Conservation (phyloP, 2,113 vertebrate species). For the Festucalex cinctus region DNA sequence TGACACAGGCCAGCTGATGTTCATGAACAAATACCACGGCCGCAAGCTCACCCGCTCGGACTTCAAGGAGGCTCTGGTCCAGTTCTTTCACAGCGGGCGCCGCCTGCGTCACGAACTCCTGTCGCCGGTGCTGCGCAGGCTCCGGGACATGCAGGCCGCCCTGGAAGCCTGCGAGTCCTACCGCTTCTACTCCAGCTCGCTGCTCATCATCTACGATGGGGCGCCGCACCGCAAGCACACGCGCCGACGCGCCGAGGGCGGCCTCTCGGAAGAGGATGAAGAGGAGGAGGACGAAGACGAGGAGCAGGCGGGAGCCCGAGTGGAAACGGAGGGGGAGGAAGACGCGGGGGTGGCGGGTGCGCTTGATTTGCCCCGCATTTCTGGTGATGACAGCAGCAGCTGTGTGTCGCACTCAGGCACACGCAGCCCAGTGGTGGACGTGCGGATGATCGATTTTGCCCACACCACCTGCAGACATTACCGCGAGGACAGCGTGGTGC, state of each 20-base stretch:
- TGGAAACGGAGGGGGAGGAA: slow-evolving; percentile 65
- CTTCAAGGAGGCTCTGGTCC: slow-evolving; percentile 96
- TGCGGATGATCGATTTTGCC: slow-evolving; percentile 96
- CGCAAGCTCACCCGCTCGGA: slow-evolving; percentile 90
- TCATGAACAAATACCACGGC: slow-evolving; percentile 99
- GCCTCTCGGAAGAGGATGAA: slow-evolving; percentile 72
- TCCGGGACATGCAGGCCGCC: slow-evolving; percentile 88
- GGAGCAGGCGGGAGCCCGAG: slow-evolving; percentile 22
- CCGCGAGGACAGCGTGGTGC: slow-evolving; percentile 87
- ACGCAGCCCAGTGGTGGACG: slow-evolving; percentile 77
- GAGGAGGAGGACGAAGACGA: slow-evolving; percentile 64
- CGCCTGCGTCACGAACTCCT: slow-evolving; percentile 88
- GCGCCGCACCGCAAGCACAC: slow-evolving; percentile 75
- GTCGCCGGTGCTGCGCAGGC: slow-evolving; percentile 86
- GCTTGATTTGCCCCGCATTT: slow-evolving; percentile 42
- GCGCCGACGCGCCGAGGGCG: slow-evolving; percentile 67
- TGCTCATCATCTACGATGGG: slow-evolving; percentile 96
- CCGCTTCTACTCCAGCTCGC: slow-evolving; percentile 96
- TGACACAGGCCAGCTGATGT: slow-evolving; percentile 91
- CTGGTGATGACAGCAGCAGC: slow-evolving; percentile 35
- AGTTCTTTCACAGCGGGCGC: slow-evolving; percentile 92
- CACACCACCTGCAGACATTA: slow-evolving; percentile 97
- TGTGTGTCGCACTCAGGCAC: slow-evolving; percentile 60
- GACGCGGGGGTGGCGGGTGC: slow-evolving; percentile 46
- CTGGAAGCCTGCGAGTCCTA: slow-evolving; percentile 95